Base-by-base conservation (phyloP, 1,140 invertebrate species). In the Coelopa frigida region DNA sequence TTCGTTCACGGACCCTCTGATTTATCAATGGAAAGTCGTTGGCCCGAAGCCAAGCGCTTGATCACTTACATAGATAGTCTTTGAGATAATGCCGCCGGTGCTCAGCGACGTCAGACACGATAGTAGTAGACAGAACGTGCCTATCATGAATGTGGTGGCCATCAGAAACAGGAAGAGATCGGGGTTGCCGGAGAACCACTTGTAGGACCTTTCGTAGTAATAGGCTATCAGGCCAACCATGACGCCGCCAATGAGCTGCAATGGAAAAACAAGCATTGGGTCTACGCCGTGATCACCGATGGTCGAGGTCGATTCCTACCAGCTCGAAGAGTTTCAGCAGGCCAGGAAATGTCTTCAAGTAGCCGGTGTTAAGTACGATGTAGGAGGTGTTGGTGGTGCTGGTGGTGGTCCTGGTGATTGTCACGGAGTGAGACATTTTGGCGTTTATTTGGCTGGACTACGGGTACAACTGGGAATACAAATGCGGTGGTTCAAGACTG, bases 1-100 rank as follows among this genome's bases (percentile, higher is more conserved):
- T 20, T 38, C 36, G 14, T 2, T 18, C 23, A 11, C 12, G 18
- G 8, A 29, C 27, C 14, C 27, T 10, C 14, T 29, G 8, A 29
- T n/a, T n/a, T n/a, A n/a, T n/a, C n/a, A n/a, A n/a, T n/a, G n/a
- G n/a, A n/a, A n/a, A n/a, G n/a, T n/a, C n/a, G n/a, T n/a, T n/a
- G n/a, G n/a, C n/a, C n/a, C n/a, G n/a, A n/a, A n/a, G n/a, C n/a
- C n/a, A n/a, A 29, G 8, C 14, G 27, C 27, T 10, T 10, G 27
- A n/a, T 14, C 52, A 86, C 87, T 88, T 75, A 90, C 88, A 60
- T 85, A 88, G 48, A 87, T 78, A 4, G 86, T 89, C 73, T 89
- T 91, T 1, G 84, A 77, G 48, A 91, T 79, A 49, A 90, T 82
- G 12, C 84, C 79, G 5, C 84, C 82, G 0, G 85, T 86, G 7